Base-by-base conservation (phyloP, 2,113 vertebrate genomes). In the Campylomormyrus numenius region DNA sequence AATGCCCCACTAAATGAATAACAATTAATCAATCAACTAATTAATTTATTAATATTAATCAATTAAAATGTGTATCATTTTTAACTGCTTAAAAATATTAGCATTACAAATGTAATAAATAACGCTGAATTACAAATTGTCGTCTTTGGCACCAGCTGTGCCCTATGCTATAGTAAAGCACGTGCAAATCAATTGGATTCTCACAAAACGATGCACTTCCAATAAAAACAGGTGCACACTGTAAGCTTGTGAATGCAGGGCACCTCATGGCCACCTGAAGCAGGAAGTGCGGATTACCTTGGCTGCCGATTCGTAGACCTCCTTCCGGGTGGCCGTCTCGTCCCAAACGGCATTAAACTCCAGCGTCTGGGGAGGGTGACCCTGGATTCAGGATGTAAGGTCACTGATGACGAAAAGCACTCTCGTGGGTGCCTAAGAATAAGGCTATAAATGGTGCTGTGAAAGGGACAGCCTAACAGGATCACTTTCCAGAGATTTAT, bases 301-400 rank as follows among this genome's bases (percentile, higher is more conserved):
- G 45, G 92, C 90, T n/a, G 92, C 92, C 42, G 92, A 92, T 53
- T 94, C 93, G 62, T 94, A 94, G 89, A 94, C 88, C 9, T 94
- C 92, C 70, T 88, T 92, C 17, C 91, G 92, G 24, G 92, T 92
- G 39, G 91, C 87, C 7, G 88, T 92, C 88, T 94, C 93, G 49
- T 92, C 90, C 90, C 92, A 93, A 24, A 94, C 92, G 7, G 91
- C 91, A 50, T 93, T 93, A 48, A 94, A 93, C 88, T 92, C 90
- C 90, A 94, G 74, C 15, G 87, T 89, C 21, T 93, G 92, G 15
- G 90, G 89, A 46, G 91, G 91, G 86, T 94, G 93, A 46, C 91
- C 92, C 93, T 94, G 53, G 4, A 89, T 85, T 70, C 27, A 19
- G 39, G 31, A 80, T 15, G 50, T n/a, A 58, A 56, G 52, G 89